Conservation (phyloP, 2,888 invertebrate genomes). For the Perizoma flavofasciatum region DNA sequence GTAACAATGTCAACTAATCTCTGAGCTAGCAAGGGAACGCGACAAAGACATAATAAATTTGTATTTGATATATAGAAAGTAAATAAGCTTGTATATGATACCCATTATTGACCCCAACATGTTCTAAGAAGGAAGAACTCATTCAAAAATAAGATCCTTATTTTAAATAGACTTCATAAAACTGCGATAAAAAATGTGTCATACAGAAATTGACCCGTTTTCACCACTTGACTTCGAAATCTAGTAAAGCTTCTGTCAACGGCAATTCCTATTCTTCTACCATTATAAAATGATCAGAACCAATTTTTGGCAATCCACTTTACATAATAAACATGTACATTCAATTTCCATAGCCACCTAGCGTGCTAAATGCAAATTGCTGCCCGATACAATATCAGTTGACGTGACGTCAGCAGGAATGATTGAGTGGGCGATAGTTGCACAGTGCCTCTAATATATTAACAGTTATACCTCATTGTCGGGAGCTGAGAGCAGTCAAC, state of each 20-base stretch:
- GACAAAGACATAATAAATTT: constrained; percentile 54
- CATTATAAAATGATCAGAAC: constrained; percentile 27
- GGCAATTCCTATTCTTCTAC: constrained; percentile 4
- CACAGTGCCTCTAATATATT: constrained; percentile 65
- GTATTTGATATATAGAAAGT: constrained; percentile 31
- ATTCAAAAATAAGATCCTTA: not conserved
- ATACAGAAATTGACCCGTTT: too few species aligned
- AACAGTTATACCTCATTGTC: constrained; percentile 52
- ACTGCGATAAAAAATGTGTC: too few species aligned
- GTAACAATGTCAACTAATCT: constrained; percentile 82
- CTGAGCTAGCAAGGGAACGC: constrained; percentile 61
- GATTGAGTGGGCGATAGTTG: constrained; percentile 69
- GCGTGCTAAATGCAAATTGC: constrained; percentile 44
- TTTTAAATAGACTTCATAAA: too few species aligned
- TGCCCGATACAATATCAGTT: constrained; percentile 57
- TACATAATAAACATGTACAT: constrained; percentile 44
- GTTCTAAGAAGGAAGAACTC: not conserved
- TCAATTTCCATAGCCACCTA: constrained; percentile 45
- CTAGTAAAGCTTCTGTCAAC: too few species aligned
- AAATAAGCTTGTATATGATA: constrained; percentile 24
- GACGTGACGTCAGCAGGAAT: constrained; percentile 60
- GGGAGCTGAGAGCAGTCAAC: constrained; percentile 19
- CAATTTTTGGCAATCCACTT: constrained; percentile 37
- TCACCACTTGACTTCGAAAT: too few species aligned
- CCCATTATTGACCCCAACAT: not conserved